Percentiles rank a stretch among this genome's conserved stretches.
These are phyloP conservation scores for Albula glossodonta DNA, from an alignment of 2,113 vertebrate genomes.

Conservation along the genomic window DNA sequence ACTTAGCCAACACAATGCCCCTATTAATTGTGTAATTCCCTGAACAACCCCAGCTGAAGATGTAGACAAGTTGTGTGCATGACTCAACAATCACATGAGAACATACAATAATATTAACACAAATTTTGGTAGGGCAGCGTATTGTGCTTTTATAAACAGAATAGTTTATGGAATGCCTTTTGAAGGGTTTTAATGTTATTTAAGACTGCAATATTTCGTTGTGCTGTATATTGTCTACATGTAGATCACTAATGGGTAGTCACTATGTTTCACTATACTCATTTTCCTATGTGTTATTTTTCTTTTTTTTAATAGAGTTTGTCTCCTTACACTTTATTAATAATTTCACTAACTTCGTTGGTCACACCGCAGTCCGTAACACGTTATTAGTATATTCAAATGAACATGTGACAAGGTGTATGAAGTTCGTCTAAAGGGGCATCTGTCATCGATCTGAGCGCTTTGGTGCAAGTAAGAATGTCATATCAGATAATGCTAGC, in stretches of 20 bases:
- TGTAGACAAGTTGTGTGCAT: neutral
- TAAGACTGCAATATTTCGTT: neutral
- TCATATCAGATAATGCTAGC: constrained; percentile 62
- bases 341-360: neutral
- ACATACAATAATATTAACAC: neutral
- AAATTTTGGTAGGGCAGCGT: neutral
- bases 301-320: neutral
- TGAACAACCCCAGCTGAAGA: neutral
- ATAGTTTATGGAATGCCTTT: neutral
- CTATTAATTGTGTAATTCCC: neutral
- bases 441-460: constrained; percentile 57
- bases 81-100: neutral
- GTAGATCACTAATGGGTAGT: neutral
- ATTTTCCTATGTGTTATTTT: neutral
- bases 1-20: neutral
- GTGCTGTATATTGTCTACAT: neutral
- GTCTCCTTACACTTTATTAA: neutral
- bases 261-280: neutral
- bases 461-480: constrained; percentile 50
- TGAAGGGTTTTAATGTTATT: neutral
- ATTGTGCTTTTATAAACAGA: neutral
- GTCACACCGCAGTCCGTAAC: constrained; percentile 32
- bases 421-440: constrained; percentile 46
- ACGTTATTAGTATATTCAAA: constrained; percentile 35
- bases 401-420: constrained; percentile 44